Conservation (phyloP, 1,140 invertebrate genomes). For the Littorina saxatilis region DNA sequence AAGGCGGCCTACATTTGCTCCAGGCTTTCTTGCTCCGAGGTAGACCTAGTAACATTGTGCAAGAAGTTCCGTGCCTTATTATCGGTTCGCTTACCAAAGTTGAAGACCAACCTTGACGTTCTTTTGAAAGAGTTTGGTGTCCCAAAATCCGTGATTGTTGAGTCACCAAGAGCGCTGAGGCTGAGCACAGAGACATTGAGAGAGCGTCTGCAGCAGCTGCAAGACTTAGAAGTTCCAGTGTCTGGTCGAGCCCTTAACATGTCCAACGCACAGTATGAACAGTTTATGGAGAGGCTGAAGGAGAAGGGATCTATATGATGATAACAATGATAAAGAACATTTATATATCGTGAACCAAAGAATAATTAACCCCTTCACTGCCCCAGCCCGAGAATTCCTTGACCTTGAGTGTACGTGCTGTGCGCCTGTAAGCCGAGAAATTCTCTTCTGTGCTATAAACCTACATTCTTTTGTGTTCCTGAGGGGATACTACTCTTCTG, state of each 20-base stretch:
- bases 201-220: conserved; percentile 10
- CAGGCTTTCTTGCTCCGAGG: not conserved
- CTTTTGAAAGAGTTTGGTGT: conserved; percentile 6
- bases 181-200: conserved; percentile 4
- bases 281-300: not conserved
- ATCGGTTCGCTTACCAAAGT: not conserved
- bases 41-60: not conserved
- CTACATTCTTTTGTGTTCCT: too few relatives aligned
- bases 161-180: not conserved
- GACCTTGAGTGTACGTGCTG: too few relatives aligned
- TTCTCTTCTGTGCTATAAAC: too few relatives aligned
- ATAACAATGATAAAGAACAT: too few relatives aligned
- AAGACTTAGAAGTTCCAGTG: not conserved
- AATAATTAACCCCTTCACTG: too few relatives aligned
- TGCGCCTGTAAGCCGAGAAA: too few relatives aligned
- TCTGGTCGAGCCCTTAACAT: not conserved
- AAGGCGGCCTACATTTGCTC: conserved; percentile 6
- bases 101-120: conserved; percentile 15
- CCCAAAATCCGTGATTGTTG: not conserved
- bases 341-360: too few relatives aligned
- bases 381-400: too few relatives aligned
- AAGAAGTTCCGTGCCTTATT: conserved; percentile 7
- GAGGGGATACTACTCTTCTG: too few relatives aligned
- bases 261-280: not conserved
- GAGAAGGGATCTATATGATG: too few relatives aligned